Evolutionary conservation across 2,888 invertebrate genomes (phyloP), one percentile per base, ranked within the genome.

Genomic region (Parnassius smintheus): DNA sequence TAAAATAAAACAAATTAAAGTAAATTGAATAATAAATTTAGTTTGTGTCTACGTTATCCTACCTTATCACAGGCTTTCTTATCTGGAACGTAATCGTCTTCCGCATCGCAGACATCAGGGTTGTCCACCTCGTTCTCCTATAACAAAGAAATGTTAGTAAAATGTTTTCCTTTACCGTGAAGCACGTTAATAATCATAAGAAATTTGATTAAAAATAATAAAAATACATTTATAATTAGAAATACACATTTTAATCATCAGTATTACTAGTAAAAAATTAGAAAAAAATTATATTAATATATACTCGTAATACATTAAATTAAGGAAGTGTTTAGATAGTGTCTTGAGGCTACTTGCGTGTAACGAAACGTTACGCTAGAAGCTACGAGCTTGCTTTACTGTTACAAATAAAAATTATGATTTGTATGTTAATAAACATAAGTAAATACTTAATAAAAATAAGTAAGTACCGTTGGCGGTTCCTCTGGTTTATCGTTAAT

Each of bases 71-170:
- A 91, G 18, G 82, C 75, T 67, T 88, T 88, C 70, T 90, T 91
- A 66, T 86, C 87, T 10, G 86, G 79, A 45, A 88, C 75, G 63
- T 90, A 89, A 67, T 89, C 89, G 11, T 80, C 81, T 9, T 84
- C 77, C 3, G 81, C 77, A 51, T 72, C 82, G 73, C 91, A 91
- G 13, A 86, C 78, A 51, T 85, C 84, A 1, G 83, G 80, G 56
- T 78, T 83, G 55, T 88, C 87, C 22, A 92, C 83, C 75, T 92
- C 92, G 60, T 89, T 91, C 60, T 88, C 87, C 91, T 90, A 73
- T 9, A 72, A 78, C 66, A 66, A 35, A 56, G 59, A 64, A 56
- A 56, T 18, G 50, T 35, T 35, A 35, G 7, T 35, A 35, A 7
- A 35, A 1, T 35, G 35, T 35, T 35, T 35, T 35, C 4, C 7